Percentiles rank a stretch among this genome's conserved stretches.
Evolutionary conservation across 1,140 invertebrate species (phyloP).

Genomic region (Condylostylus longicornis): DNA sequence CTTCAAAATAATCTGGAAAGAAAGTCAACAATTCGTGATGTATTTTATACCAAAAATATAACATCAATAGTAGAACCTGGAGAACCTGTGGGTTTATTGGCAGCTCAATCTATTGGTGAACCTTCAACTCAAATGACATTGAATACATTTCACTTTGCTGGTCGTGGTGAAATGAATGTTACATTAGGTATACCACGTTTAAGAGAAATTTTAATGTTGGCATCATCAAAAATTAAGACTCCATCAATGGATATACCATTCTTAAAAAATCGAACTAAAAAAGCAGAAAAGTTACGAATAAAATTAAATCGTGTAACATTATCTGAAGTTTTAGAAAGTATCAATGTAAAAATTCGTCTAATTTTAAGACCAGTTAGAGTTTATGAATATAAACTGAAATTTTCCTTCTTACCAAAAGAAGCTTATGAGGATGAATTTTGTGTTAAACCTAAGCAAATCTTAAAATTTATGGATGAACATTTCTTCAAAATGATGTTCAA

Average conservation of each 20-base stretch:
- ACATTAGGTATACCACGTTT: slow-evolving; percentile 93
- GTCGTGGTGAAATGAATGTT: slow-evolving; percentile 99
- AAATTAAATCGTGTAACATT: slow-evolving; percentile 63
- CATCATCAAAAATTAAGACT: slow-evolving; percentile 82
- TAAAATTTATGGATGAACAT: slow-evolving; percentile 48
- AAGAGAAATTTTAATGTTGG: slow-evolving; percentile 93
- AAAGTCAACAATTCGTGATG: slow-evolving; percentile 39
- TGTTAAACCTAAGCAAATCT: slow-evolving; percentile 50
- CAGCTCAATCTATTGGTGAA: slow-evolving; percentile 93
- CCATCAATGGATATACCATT: slow-evolving; percentile 93
- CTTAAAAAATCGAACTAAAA: slow-evolving; percentile 37
- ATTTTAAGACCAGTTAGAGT: slow-evolving; percentile 37
- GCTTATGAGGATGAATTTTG: slow-evolving; percentile 55
- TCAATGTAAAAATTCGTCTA: slow-evolving; percentile 49
- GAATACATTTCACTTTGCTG: slow-evolving; percentile 99
- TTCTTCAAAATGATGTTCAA: slow-evolving; percentile 36
- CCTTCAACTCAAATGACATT: slow-evolving; percentile 99
- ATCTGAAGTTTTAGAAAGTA: slow-evolving; percentile 58
- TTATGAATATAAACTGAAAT: slow-evolving; percentile 42
- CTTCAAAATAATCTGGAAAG: slow-evolving; percentile 31
- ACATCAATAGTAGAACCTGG: slow-evolving; percentile 70
- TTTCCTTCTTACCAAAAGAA: slow-evolving; percentile 56
- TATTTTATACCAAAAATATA: slow-evolving; percentile 64
- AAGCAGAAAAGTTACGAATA: slow-evolving; percentile 50
- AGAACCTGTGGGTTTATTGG: slow-evolving; percentile 89